These are phyloP conservation scores for Lanius collurio DNA, from an alignment of 2,113 vertebrate genomes.

Conservation along the genomic window DNA sequence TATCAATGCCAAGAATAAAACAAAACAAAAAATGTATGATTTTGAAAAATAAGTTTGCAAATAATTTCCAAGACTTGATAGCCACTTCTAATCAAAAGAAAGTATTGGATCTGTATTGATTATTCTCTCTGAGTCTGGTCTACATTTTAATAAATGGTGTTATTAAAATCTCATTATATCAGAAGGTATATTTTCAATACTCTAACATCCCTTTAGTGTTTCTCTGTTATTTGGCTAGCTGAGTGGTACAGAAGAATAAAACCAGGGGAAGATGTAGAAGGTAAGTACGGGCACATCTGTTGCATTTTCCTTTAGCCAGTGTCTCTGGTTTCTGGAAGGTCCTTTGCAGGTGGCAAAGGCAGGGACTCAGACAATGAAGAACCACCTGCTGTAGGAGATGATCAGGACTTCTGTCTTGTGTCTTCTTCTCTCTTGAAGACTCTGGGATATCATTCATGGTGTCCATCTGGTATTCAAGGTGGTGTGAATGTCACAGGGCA, in stretches of 20 bases:
- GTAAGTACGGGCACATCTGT: background rate
- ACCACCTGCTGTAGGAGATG: background rate
- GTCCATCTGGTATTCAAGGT: background rate
- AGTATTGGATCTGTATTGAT: slow-evolving; percentile 6
- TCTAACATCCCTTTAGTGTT: background rate
- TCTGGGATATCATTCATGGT: background rate
- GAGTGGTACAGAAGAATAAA: background rate
- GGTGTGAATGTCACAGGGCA: background rate
- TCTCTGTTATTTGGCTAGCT: background rate
- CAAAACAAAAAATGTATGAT: background rate
- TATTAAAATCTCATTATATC: slow-evolving; percentile 11
- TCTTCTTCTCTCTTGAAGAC: background rate
- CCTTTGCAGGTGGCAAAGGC: background rate
- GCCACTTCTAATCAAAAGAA: background rate
- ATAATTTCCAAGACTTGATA: background rate
- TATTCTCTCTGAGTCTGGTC: background rate
- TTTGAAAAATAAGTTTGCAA: background rate
- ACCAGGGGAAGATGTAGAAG: background rate
- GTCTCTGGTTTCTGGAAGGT: background rate
- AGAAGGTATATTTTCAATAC: background rate
- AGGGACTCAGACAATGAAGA: background rate
- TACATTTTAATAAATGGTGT: background rate
- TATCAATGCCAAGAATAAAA: slow-evolving; percentile 1
- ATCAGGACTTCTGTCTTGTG: background rate
- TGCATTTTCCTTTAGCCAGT: background rate